These are phyloP conservation scores for Phanerotoma sp. DNA, from an alignment of 2,888 invertebrate genomes.

Conservation along the genomic window DNA sequence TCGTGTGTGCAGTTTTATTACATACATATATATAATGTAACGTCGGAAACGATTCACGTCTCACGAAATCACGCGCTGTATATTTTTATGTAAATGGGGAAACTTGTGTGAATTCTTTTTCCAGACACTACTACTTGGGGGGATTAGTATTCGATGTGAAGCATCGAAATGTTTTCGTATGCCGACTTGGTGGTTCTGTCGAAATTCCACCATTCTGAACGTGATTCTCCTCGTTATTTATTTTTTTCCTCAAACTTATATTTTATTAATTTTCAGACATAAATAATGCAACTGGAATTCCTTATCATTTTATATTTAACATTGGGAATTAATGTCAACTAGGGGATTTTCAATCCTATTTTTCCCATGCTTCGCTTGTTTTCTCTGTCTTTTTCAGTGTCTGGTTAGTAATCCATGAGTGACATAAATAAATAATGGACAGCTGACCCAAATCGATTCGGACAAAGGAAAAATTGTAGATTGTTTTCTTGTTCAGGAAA, in stretches of 20 bases:
- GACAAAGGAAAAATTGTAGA: no score
- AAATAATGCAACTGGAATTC: neutral
- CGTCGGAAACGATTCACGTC: slow-evolving; percentile 8
- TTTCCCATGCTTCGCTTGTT: no score
- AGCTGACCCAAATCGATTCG: no score
- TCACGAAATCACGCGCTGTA: slow-evolving; percentile 22
- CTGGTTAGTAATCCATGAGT: no score
- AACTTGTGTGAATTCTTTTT: slow-evolving; percentile 22
- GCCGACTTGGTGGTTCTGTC: slow-evolving; percentile 37
- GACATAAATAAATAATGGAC: no score
- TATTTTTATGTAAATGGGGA: slow-evolving; percentile 38
- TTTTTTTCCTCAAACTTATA: slow-evolving; percentile 35
- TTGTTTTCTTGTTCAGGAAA: no score
- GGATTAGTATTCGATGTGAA: slow-evolving; percentile 47
- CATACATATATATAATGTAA: neutral
- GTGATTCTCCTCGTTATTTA: slow-evolving; percentile 28
- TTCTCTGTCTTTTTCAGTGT: no score
- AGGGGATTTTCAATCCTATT: no score
- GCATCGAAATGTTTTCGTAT: slow-evolving; percentile 42
- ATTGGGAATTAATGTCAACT: no score
- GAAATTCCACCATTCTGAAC: slow-evolving; percentile 32
- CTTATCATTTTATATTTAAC: neutral
- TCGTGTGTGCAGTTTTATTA: neutral
- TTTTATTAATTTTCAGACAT: slow-evolving; percentile 21
- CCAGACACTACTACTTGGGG: slow-evolving; percentile 10